Evolutionary conservation across 2,797 vertebrate species (phyloP), one percentile per base, ranked within the genome.

Genomic region (Perodicticus potto): DNA sequence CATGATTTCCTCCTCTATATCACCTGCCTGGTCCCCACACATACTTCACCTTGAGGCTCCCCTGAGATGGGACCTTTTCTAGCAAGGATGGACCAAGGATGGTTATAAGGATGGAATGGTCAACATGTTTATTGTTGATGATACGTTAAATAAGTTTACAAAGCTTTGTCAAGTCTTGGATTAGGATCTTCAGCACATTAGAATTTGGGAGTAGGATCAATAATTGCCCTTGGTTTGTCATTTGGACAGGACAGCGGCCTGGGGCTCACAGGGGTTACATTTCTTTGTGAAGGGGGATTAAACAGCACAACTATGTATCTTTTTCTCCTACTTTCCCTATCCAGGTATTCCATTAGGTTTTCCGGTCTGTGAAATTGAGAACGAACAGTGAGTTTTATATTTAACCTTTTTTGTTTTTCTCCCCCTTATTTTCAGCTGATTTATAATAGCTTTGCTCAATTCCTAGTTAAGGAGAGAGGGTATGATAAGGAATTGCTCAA

Each of bases 361-460:
- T 81, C 32, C 61, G 37, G 25, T 86, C 61, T 91, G 16, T 89
- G 61, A 94, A 86, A 69, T 95, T 95, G 84, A 88, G 17, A 93
- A 80, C 91, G 72, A 87, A 29, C 65, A 34, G 74, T 77, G 57
- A 29, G 59, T 91, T 49, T 93, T 96, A 94, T 89, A 92, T 90
- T 94, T 97, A 97, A 94, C 92, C 3, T 83, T 23, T 86, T 53
- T 91, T 53, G 93, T 57, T 53, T 94, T 57, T 59, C 55, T 85
- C 94, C 63, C 43, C 37, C 55, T 84, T 96, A 81, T 98, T 98
- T 98, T 32, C 98, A 99, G 99, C 98, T 99, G 40, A 99, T 99
- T 98, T 99, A 99, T 97, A 99, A 99, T 93, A 99, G 99, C 96
- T 99, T 99, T 98, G 99, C 99, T 94, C 98, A 99, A 11, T 99